Conservation (phyloP, 2,113 vertebrate genomes). For the Bambusicola thoracicus region DNA sequence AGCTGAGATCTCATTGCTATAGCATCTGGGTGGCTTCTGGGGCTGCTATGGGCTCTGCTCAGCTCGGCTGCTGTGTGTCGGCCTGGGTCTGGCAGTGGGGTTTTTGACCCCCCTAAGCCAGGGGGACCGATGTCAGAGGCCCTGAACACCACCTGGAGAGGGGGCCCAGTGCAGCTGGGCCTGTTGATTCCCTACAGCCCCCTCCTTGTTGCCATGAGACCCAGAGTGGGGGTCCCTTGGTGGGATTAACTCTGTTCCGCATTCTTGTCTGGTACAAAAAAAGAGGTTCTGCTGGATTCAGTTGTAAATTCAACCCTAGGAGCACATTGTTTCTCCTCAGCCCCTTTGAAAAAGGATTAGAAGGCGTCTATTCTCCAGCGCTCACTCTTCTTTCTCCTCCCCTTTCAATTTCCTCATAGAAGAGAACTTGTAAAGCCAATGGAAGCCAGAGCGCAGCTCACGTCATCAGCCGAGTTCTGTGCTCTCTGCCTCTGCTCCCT, state of each 20-base stretch:
- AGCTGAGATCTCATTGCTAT: neutral
- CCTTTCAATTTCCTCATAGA: slow-evolving; percentile 25
- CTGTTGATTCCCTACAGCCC: neutral
- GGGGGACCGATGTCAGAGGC: accelerated
- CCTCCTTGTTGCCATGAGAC: slow-evolving; percentile 76
- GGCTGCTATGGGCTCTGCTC: neutral
- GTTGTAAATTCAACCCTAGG: slow-evolving; percentile 70
- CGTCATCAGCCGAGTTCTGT: neutral
- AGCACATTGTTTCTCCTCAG: slow-evolving; percentile 72
- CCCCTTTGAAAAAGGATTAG: slow-evolving; percentile 77
- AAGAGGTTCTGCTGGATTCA: slow-evolving; percentile 62
- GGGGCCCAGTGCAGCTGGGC: neutral
- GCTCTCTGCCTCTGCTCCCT: neutral
- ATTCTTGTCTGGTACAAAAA: slow-evolving; percentile 74
- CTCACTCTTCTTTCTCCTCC: slow-evolving; percentile 48
- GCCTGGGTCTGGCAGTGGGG: accelerated
- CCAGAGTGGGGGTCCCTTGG: slow-evolving; percentile 33
- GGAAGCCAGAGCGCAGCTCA: neutral
- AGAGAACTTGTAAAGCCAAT: slow-evolving; percentile 6
- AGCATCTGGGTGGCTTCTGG: accelerated
- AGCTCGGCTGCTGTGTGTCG: neutral
- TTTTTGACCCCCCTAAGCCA: accelerated
- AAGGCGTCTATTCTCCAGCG: slow-evolving; percentile 46
- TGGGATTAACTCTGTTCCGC: slow-evolving; percentile 77
- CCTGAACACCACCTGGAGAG: accelerated